These are phyloP conservation scores for Diphyllodes magnificus DNA, from an alignment of 2,113 vertebrate species.

Conservation along the genomic window DNA sequence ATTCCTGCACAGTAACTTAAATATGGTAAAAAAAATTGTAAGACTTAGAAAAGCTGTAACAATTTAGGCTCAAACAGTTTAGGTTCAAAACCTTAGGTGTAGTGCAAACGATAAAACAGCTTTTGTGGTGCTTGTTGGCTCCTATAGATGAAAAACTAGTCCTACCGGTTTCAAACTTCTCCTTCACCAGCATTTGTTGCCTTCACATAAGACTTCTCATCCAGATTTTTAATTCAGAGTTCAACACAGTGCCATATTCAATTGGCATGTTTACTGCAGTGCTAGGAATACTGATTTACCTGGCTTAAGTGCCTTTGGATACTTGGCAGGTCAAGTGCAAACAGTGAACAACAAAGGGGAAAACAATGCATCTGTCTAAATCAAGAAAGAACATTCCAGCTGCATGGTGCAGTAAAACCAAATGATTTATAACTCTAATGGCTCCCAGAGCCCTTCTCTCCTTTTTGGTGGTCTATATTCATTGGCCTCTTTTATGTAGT, in stretches of 20 bases:
- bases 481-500: neutral
- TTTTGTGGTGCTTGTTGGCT: neutral
- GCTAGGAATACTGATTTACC: slow-evolving; percentile 15
- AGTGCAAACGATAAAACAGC: neutral
- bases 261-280: neutral
- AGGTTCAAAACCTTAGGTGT: neutral
- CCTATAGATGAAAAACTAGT: neutral
- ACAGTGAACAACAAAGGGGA: neutral
- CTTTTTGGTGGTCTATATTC: slow-evolving; percentile 12
- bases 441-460: slow-evolving; percentile 4
- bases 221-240: neutral
- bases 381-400: neutral
- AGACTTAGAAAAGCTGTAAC: neutral
- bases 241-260: neutral
- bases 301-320: neutral
- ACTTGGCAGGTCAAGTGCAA: neutral
- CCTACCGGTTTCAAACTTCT: neutral
- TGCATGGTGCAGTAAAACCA: neutral
- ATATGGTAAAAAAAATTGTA: neutral
- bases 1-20: neutral
- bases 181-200: neutral
- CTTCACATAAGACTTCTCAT: neutral
- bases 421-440: slow-evolving; percentile 2
- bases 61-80: neutral
- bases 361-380: slow-evolving; percentile 17